These are phyloP conservation scores for Diarsia mendica DNA, from an alignment of 2,888 invertebrate species.

Conservation along the genomic window DNA sequence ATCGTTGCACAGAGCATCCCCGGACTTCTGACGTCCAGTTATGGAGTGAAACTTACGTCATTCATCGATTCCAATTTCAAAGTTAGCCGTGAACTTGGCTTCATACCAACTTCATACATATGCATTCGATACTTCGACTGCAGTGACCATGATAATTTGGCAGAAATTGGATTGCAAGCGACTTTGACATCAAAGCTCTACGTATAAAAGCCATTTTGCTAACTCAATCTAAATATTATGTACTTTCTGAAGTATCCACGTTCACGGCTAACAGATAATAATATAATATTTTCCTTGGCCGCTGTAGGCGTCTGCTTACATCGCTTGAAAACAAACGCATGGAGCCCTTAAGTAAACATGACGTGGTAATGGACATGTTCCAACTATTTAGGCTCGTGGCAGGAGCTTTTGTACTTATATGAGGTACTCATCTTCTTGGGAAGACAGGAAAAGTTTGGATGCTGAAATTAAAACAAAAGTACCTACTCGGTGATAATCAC, in stretches of 20 bases:
- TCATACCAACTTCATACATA: too few relatives aligned
- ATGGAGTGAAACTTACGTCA: slow-evolving; percentile 1
- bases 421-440: slow-evolving; percentile 6
- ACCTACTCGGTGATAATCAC: neutral
- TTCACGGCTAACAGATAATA: slow-evolving; percentile 51
- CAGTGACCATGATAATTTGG: neutral
- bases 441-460: neutral
- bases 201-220: neutral
- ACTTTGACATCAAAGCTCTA: neutral
- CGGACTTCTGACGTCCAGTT: neutral
- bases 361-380: slow-evolving; percentile 74
- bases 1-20: neutral
- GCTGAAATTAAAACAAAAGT: neutral
- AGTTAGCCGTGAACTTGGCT: slow-evolving; percentile 1
- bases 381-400: slow-evolving; percentile 61
- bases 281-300: slow-evolving; percentile 58
- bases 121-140: neutral
- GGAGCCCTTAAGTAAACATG: slow-evolving; percentile 76
- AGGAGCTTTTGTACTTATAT: slow-evolving; percentile 33
- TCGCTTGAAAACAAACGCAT: slow-evolving; percentile 70
- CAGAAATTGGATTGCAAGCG: neutral
- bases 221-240: slow-evolving; percentile 32
- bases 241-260: slow-evolving; percentile 35
- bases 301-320: slow-evolving; percentile 44
- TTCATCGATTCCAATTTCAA: slow-evolving; percentile 26